Percentiles rank a stretch among this genome's conserved stretches.
Conservation (phyloP, 2,888 invertebrate genomes). For the Sycophila texana region DNA sequence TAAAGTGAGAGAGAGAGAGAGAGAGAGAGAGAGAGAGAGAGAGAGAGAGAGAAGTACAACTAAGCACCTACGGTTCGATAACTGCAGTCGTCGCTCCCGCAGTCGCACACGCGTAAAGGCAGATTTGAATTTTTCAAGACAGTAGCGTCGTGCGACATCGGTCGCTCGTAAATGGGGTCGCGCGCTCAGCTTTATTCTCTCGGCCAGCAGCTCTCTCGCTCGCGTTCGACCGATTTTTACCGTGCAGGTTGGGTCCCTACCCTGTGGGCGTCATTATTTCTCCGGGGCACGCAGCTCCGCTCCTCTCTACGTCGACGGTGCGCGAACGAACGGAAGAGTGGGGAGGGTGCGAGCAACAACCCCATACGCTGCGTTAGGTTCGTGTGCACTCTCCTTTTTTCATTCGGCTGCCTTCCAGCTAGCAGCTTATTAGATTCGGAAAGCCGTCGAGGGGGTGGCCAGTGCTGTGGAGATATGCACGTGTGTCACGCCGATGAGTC, state of each 20-base stretch:
- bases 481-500: not conserved
- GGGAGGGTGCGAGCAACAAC: constrained; percentile 10
- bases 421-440: constrained; percentile 5
- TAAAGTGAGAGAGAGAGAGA: constrained; percentile 1
- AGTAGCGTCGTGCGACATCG: constrained; percentile 30
- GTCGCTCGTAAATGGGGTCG: constrained; percentile 47
- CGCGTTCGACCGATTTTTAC: constrained; percentile 41
- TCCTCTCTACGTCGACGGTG: not conserved
- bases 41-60: constrained; percentile 28
- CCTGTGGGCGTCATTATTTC: constrained; percentile 18
- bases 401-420: constrained; percentile 1
- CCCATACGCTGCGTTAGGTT: not conserved
- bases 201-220: not conserved
- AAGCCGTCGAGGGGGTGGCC: not conserved
- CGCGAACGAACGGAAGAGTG: not conserved
- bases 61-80: constrained; percentile 38
- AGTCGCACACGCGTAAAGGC: constrained; percentile 6
- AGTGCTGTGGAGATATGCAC: not conserved
- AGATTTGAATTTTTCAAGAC: constrained; percentile 52
- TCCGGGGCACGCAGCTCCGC: constrained; percentile 22
- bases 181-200: constrained; percentile 1
- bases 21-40: constrained; percentile 6
- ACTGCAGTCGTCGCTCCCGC: constrained; percentile 19
- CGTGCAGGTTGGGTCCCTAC: not conserved
- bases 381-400: not conserved